Evolutionary conservation across 2,888 invertebrate genomes (phyloP).

Genomic region (Helicoverpa assulta): DNA sequence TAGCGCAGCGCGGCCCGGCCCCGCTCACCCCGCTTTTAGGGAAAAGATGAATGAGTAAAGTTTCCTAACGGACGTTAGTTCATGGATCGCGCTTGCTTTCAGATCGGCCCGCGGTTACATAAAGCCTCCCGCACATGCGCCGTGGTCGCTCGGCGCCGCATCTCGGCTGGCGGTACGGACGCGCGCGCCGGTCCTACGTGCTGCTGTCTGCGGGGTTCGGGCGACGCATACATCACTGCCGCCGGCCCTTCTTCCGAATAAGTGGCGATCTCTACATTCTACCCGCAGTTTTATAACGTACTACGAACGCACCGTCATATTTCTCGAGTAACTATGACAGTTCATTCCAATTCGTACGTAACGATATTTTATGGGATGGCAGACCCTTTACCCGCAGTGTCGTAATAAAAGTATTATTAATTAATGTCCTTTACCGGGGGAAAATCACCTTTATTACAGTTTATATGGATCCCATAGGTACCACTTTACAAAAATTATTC

Average conservation of each 20-base stretch:
- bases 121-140: conserved; percentile 82
- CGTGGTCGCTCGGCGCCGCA: conserved; percentile 51
- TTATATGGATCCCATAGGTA: conserved; percentile 41
- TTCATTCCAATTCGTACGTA: conserved; percentile 41
- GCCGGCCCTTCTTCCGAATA: conserved; percentile 11
- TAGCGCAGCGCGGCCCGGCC: conserved; percentile 82
- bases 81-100: conserved; percentile 83
- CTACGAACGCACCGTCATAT: conserved; percentile 36
- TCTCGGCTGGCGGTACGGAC: conserved; percentile 48
- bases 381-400: conserved; percentile 25
- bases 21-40: conserved; percentile 84
- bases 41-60: conserved; percentile 89
- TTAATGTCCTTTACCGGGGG: conserved; percentile 22
- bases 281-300: conserved; percentile 35
- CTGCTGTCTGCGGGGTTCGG: conserved; percentile 24
- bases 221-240: conserved; percentile 29
- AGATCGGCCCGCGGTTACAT: conserved; percentile 82
- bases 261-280: conserved; percentile 13
- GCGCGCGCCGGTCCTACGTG: conserved; percentile 67
- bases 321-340: conserved; percentile 47
- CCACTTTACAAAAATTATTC: conserved; percentile 19
- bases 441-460: conserved; percentile 29
- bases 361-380: conserved; percentile 46
- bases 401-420: conserved; percentile 44
- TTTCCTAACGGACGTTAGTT: conserved; percentile 87